These are phyloP conservation scores for Chrysina gloriosa DNA, from an alignment of 2,888 invertebrate genomes.

Conservation along the genomic window DNA sequence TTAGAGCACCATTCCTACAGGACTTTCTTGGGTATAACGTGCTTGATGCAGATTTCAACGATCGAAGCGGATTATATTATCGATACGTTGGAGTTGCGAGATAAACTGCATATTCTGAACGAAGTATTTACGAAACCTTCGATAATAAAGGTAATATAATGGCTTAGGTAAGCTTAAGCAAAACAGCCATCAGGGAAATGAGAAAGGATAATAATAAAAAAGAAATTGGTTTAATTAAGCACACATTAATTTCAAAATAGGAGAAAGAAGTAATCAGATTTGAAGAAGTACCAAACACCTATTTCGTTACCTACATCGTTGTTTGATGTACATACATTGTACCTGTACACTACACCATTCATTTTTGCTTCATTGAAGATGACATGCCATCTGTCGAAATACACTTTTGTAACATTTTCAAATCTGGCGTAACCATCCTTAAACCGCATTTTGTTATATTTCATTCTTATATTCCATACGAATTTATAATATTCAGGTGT, in stretches of 20 bases:
- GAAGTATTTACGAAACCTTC: conserved; percentile 89
- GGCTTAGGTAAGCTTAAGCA: too few species aligned
- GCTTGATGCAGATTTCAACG: conserved; percentile 95
- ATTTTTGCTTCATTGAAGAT: too few species aligned
- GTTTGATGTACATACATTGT: too few species aligned
- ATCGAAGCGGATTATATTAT: conserved; percentile 85
- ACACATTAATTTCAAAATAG: too few species aligned
- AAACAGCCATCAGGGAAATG: too few species aligned
- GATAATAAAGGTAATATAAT: conserved; percentile 86
- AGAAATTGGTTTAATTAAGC: too few species aligned
- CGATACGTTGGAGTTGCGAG: conserved; percentile 87
- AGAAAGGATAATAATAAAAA: too few species aligned
- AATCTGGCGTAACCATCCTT: not conserved
- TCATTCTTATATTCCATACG: conserved; percentile 7
- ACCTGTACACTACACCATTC: too few species aligned
- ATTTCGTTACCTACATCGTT: too few species aligned
- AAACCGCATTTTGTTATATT: conserved; percentile 4
- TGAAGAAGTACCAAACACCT: too few species aligned
- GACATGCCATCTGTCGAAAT: too few species aligned
- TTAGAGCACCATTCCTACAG: conserved; percentile 94
- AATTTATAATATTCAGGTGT: conserved; percentile 73
- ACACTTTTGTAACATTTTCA: not conserved
- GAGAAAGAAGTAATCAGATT: too few species aligned
- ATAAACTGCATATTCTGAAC: conserved; percentile 85
- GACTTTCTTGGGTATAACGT: conserved; percentile 93